A percentile compares a stretch with the other conserved stretches of the same genome.
These are phyloP conservation scores for Takifugu flavidus DNA, from an alignment of 2,113 vertebrate genomes.

Conservation along the genomic window DNA sequence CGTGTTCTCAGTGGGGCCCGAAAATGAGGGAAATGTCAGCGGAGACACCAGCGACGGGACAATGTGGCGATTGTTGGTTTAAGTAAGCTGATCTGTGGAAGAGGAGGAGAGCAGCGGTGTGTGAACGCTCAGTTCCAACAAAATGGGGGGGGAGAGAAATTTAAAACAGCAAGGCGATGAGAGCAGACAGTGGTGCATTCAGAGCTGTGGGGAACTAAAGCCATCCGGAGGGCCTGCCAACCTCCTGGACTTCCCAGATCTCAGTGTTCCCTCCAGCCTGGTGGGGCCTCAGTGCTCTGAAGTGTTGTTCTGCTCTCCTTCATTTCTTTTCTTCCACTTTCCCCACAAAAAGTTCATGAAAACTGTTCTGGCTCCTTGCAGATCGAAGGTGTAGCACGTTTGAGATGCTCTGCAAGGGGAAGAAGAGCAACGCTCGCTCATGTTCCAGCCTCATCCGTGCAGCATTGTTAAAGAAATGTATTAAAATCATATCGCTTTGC, in stretches of 20 bases:
- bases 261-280: conserved; percentile 21
- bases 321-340: not conserved
- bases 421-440: too few species aligned
- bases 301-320: conserved; percentile 3
- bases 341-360: too few species aligned
- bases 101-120: conserved; percentile 24
- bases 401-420: too few species aligned
- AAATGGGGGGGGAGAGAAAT: conserved; percentile 8
- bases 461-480: not conserved
- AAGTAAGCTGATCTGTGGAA: conserved; percentile 26
- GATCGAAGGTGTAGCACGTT: too few species aligned
- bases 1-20: conserved; percentile 14
- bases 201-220: conserved; percentile 30
- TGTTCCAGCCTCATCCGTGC: too few species aligned
- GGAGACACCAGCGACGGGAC: conserved; percentile 23
- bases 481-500: not conserved
- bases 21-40: conserved; percentile 7
- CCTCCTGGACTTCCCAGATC: conserved; percentile 34
- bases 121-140: conserved; percentile 16
- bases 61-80: conserved; percentile 38
- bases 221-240: conserved; percentile 42
- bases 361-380: too few species aligned
- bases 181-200: conserved; percentile 18
- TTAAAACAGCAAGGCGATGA: conserved; percentile 7
- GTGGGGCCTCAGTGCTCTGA: not conserved